Evolutionary conservation across 1,140 invertebrate species (phyloP), one percentile per base, ranked within the genome.

Genomic region (Mylabris phalerata): DNA sequence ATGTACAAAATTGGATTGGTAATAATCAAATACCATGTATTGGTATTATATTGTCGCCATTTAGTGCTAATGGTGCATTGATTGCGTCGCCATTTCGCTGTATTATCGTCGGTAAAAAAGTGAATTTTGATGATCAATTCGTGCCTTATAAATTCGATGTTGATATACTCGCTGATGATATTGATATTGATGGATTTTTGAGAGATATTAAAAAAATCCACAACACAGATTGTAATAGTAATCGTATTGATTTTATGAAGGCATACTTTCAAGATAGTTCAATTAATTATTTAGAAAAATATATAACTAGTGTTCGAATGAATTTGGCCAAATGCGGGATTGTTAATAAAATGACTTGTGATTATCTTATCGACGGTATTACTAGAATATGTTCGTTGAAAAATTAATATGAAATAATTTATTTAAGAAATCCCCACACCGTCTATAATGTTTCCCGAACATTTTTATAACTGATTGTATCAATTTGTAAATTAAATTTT

Each of bases 1-100:
- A 77, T 49, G 77, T 82, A 55, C 79, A 85, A 74, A 68, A 78
- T 26, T 82, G 79, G 77, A 83, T 85, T 69, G 73, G 77, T 24
- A 54, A 66, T 47, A 75, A 76, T 5, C 71, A 68, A 45, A 32
- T 32, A 32, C 79, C 80, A n/a, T 83, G 82, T 67, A 68, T 83
- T 44, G 79, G 80, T 24, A 66, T 82, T n/a, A 84, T 83, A 54
- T 68, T 83, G 13, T 80, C 77, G 48, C 81, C 80, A 0, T 81
- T 81, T 65, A 78, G 74, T 63, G 52, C 63, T 40, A 63, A 70
- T 49, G 71, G 67, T 5, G 67, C 66, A 6, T 58, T 70, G 44
- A 68, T 73, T 47, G 69, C 71, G 9, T 75, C 73, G 9, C 65
- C 68, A n/a, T 71, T 62, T 56, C 59, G 71, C 11, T 75, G 72